A percentile compares a stretch with the other conserved stretches of the same genome.
These are phyloP conservation scores for Anneissia japonica DNA, from an alignment of 35 echinoderm and acorn worm species.

Conservation along the genomic window DNA sequence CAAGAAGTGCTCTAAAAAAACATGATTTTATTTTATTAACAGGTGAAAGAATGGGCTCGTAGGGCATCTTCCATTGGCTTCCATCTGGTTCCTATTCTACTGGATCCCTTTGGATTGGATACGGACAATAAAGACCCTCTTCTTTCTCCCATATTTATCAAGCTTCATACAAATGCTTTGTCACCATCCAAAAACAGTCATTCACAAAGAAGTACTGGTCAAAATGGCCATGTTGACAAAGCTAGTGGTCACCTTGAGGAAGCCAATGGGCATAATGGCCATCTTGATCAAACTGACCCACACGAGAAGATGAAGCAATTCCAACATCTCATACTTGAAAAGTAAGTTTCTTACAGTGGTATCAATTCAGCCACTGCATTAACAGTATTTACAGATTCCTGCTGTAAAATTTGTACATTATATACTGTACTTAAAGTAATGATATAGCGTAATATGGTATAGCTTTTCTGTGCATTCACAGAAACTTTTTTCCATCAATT, in stretches of 20 bases:
- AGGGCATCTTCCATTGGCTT: conserved; percentile 63
- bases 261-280: too few species aligned
- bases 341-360: background rate
- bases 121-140: conserved; percentile 58
- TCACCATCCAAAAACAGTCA: background rate
- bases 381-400: too few species aligned
- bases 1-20: too few species aligned
- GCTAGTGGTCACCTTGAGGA: too few species aligned
- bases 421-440: too few species aligned
- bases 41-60: conserved; percentile 69
- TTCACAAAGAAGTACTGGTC: background rate
- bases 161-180: background rate
- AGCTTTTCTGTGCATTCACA: too few species aligned
- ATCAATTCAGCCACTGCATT: background rate
- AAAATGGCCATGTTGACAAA: too few species aligned
- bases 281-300: background rate
- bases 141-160: conserved; percentile 64
- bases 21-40: background rate
- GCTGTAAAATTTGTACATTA: too few species aligned
- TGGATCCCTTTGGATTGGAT: conserved; percentile 76
- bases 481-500: too few species aligned
- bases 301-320: background rate
- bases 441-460: too few species aligned
- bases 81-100: conserved; percentile 65
- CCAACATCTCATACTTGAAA: background rate